Conservation (phyloP, 2,888 invertebrate species). For the Ennomos erosarius region DNA sequence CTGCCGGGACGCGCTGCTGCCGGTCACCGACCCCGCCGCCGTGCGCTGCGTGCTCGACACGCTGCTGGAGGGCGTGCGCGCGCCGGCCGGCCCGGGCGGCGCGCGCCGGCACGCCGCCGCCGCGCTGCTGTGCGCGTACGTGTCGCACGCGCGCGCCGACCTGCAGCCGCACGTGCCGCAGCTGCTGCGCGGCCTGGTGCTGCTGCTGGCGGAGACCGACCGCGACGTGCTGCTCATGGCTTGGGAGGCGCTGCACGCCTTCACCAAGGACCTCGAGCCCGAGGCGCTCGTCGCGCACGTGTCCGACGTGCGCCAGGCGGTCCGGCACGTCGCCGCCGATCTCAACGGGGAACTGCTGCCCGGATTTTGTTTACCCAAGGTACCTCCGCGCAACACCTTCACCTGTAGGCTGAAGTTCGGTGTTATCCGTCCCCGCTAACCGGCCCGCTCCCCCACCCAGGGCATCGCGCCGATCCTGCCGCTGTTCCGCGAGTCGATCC, state of each 20-base stretch:
- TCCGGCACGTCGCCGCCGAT: conserved; percentile 95
- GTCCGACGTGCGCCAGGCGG: conserved; percentile 95
- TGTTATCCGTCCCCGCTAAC: no score
- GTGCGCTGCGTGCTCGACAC: conserved; percentile 56
- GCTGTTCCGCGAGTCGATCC: conserved; percentile 97
- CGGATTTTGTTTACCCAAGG: conserved; percentile 97
- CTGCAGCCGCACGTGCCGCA: conserved; percentile 95
- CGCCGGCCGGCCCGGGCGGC: conserved; percentile 74
- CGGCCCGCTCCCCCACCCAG: conserved; percentile 60
- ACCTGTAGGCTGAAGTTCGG: no score
- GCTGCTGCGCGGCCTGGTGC: conserved; percentile 93
- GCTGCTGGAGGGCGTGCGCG: conserved; percentile 52
- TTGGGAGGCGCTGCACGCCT: conserved; percentile 92
- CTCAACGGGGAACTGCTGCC: conserved; percentile 93
- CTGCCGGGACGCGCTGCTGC: conserved; percentile 96
- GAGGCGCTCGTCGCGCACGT: conserved; percentile 95
- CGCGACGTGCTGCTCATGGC: conserved; percentile 90
- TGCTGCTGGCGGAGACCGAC: conserved; percentile 93
- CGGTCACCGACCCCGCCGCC: conserved; percentile 82
- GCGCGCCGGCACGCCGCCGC: conserved; percentile 91
- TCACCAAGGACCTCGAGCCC: conserved; percentile 94
- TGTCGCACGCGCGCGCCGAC: conserved; percentile 94
- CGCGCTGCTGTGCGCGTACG: conserved; percentile 95
- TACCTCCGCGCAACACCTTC: conserved; percentile 37
- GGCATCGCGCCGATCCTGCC: conserved; percentile 97